Conservation (phyloP, 35 echinoderm and acorn worm species). For the Strongylocentrotus purpuratus region DNA sequence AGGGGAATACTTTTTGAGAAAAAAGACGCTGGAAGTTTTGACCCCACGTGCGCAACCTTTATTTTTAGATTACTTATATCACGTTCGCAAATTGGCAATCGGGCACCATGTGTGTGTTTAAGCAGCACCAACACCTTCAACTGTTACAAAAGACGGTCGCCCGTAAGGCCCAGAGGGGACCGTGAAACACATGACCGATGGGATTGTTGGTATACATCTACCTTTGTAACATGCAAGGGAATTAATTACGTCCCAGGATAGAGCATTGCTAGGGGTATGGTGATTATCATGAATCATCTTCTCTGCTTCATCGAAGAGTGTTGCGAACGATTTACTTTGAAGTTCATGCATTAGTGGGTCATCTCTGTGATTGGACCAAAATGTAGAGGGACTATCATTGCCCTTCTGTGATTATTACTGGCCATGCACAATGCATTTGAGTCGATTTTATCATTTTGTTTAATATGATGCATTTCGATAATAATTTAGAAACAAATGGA, state of each 20-base stretch:
- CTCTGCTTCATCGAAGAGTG: too few relatives aligned
- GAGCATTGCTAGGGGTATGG: not conserved
- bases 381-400: too few relatives aligned
- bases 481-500: too few relatives aligned
- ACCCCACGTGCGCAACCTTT: not conserved
- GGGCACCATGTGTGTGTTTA: not conserved
- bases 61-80: not conserved
- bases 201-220: not conserved
- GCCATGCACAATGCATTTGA: too few relatives aligned
- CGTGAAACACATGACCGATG: not conserved
- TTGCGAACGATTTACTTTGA: too few relatives aligned
- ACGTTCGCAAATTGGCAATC: not conserved
- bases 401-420: too few relatives aligned
- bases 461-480: too few relatives aligned
- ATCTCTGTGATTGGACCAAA: too few relatives aligned
- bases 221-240: not conserved
- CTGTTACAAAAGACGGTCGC: not conserved
- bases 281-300: not conserved
- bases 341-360: too few relatives aligned
- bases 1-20: not conserved
- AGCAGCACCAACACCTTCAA: not conserved
- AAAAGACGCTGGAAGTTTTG: not conserved
- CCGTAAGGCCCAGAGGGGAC: not conserved
- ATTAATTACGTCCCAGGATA: not conserved
- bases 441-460: too few relatives aligned